A percentile compares a stretch with the other conserved stretches of the same genome.
These are phyloP conservation scores for Phocoena phocoena DNA, from an alignment of 2,113 vertebrate species.

Conservation along the genomic window DNA sequence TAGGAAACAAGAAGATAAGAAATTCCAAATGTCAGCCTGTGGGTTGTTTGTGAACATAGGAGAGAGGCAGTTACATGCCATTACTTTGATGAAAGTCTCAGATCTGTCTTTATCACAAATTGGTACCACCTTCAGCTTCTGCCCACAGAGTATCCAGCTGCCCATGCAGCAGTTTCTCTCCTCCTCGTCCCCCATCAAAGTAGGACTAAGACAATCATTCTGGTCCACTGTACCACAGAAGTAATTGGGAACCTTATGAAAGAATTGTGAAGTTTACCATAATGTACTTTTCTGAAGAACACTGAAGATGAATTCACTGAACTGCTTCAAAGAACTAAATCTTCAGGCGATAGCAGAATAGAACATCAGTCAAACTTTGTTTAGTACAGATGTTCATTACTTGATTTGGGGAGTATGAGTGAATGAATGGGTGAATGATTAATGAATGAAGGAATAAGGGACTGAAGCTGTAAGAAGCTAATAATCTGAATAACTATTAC, in stretches of 20 bases:
- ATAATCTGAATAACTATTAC: background rate
- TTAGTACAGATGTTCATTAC: background rate
- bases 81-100: background rate
- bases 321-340: slow-evolving; percentile 40
- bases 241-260: slow-evolving; percentile 20
- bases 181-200: background rate
- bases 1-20: background rate
- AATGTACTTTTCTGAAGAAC: slow-evolving; percentile 30
- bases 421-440: background rate
- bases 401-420: background rate
- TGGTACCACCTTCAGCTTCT: background rate
- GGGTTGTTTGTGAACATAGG: background rate
- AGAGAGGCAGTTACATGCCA: background rate
- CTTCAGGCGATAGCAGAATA: background rate
- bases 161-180: background rate
- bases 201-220: background rate
- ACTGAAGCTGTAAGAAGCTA: background rate
- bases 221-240: background rate
- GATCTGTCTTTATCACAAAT: background rate
- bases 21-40: background rate
- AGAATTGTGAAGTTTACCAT: background rate
- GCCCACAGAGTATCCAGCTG: background rate
- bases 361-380: background rate
- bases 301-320: slow-evolving; percentile 19
- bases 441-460: background rate